Evolutionary conservation across 2,113 vertebrate genomes (phyloP), one percentile per base, ranked within the genome.

Genomic region (Vireo altiloquus): DNA sequence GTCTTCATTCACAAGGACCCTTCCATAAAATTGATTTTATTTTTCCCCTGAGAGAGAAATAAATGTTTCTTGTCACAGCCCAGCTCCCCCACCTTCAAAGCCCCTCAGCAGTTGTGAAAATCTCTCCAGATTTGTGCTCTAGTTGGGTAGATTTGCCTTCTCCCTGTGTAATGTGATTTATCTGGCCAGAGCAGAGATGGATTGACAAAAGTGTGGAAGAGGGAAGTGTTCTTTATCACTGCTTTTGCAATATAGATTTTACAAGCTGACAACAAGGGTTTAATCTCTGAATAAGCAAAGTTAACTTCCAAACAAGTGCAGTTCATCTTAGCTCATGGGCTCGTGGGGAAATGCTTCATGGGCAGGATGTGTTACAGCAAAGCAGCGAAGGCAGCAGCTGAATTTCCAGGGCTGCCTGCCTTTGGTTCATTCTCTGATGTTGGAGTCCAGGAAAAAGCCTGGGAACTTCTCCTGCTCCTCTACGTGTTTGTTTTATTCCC

Each of bases 211-310:
- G 35, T 64, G 46, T 74, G 47, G 39, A 56, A 83, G 76, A 82
- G 47, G 42, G 72, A 66, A 63, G 9, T 14, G 92, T 80, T 70
- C 78, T 82, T 72, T 94, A 75, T 61, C 84, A 39, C 28, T 52
- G 66, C 31, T 76, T 88, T 57, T 28, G 33, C 63, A 86, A 54
- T 71, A 83, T 66, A 91, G 89, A 94, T 91, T 88, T 93, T 85
- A 59, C 27, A 56, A 83, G 50, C 17, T 86, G 85, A 87, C 90
- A 92, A 52, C 4, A 5, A 5, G 35, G 50, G 30, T 15, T 91
- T 95, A 93, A 94, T 89, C 89, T 90, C 69, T 21, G 33, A 87
- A 83, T 89, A 84, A 95, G 83, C 69, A 56, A 95, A 95, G 80
- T 84, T 60, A 89, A 87, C 25, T 82, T 95, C 60, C 69, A 89